Evolutionary conservation across 2,888 invertebrate species (phyloP).

Genomic region (Nymphalis polychloros): DNA sequence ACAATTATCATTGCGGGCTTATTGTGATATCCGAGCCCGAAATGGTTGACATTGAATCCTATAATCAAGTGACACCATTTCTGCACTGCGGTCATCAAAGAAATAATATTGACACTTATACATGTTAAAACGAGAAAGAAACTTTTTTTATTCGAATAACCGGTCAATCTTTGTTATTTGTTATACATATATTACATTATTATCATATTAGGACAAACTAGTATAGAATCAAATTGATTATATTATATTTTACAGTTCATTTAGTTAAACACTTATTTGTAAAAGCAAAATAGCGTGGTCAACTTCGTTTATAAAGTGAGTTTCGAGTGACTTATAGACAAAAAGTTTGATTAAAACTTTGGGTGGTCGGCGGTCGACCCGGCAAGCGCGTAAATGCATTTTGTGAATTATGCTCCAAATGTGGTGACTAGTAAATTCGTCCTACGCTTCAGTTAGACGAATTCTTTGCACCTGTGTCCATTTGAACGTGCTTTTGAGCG

Average conservation of each 20-base stretch:
- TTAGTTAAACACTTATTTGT: neutral
- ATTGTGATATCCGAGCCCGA: no score
- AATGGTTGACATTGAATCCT: no score
- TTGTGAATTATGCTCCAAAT: slow-evolving; percentile 66
- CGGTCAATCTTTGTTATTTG: no score
- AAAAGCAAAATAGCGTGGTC: neutral
- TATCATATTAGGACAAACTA: no score
- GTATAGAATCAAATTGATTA: no score
- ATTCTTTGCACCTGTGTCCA: slow-evolving; percentile 39
- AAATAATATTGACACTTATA: no score
- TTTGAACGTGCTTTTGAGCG: slow-evolving; percentile 33
- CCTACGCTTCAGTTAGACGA: slow-evolving; percentile 36
- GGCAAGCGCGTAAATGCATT: slow-evolving; percentile 60
- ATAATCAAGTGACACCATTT: no score
- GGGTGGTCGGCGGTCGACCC: slow-evolving; percentile 43
- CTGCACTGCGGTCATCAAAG: no score
- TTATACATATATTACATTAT: no score
- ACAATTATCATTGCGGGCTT: no score
- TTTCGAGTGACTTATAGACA: slow-evolving; percentile 16
- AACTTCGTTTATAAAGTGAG: slow-evolving; percentile 5
- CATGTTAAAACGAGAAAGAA: no score
- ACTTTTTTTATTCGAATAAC: no score
- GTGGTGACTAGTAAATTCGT: slow-evolving; percentile 63
- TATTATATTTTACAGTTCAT: neutral
- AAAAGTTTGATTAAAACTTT: slow-evolving; percentile 44